Percentiles rank a stretch among this genome's conserved stretches.
Conservation (phyloP, 2,113 vertebrate species). For the Grantiella picta region DNA sequence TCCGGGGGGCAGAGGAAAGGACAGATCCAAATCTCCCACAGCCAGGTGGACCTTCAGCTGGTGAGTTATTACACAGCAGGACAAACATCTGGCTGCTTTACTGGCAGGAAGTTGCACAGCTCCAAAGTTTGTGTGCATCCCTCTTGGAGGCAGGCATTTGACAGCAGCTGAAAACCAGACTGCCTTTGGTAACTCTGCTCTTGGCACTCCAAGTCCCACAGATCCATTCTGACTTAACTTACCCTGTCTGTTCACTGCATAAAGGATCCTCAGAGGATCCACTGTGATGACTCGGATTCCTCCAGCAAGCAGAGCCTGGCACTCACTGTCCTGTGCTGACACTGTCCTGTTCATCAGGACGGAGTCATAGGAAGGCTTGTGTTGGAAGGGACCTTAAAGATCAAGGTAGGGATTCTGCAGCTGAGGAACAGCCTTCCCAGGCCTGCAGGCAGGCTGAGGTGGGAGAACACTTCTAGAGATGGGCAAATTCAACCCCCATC, state of each 20-base stretch:
- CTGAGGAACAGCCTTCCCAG: not conserved
- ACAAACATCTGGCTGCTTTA: not conserved
- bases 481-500: not conserved
- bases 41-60: not conserved
- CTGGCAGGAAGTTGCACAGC: not conserved
- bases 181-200: not conserved
- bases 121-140: not conserved
- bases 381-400: not conserved
- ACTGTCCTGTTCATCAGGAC: rapidly evolving
- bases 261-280: not conserved
- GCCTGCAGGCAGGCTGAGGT: not conserved
- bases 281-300: not conserved
- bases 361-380: not conserved
- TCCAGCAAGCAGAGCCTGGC: not conserved
- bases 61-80: not conserved
- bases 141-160: not conserved
- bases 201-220: not conserved
- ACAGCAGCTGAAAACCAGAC: not conserved
- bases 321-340: not conserved
- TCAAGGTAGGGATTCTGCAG: not conserved
- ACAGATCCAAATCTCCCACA: not conserved
- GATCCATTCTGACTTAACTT: not conserved
- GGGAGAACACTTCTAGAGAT: not conserved
- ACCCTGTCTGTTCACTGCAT: not conserved
- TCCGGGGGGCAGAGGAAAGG: not conserved